Evolutionary conservation across 92 coral and sea anemone species (phyloP).

Genomic region (Anthopleura xanthogrammica): DNA sequence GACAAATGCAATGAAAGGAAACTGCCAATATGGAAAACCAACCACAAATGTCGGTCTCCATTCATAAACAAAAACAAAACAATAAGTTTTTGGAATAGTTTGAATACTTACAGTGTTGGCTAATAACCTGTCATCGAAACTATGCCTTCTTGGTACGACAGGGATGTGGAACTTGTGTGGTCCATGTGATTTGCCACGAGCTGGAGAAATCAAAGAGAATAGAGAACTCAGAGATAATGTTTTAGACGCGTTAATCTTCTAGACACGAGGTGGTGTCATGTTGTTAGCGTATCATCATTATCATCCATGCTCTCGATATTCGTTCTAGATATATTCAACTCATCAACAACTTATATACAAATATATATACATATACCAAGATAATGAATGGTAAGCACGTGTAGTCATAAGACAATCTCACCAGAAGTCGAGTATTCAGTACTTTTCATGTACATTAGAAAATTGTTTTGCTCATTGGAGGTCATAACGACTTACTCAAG

Average conservation of each 20-base stretch:
- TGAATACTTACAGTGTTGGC: conserved; percentile 65
- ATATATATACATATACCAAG: neutral
- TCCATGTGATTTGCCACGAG: conserved; percentile 87
- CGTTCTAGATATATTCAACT: neutral
- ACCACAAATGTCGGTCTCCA: neutral
- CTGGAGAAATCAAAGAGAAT: conserved; percentile 31
- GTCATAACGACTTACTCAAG: conserved; percentile 2
- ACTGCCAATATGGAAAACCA: neutral
- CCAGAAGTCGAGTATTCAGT: neutral
- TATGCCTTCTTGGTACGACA: conserved; percentile 92
- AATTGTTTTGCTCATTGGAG: neutral
- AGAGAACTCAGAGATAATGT: neutral
- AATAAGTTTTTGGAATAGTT: neutral
- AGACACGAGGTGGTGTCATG: neutral
- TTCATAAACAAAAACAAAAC: neutral
- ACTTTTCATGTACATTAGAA: neutral
- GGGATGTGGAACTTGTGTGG: conserved; percentile 92
- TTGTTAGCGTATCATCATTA: neutral
- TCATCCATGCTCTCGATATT: neutral
- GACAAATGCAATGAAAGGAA: neutral
- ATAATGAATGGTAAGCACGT: neutral
- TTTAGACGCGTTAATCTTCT: neutral
- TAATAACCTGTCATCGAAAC: conserved; percentile 92
- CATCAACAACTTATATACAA: neutral
- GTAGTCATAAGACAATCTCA: neutral